phyloP scores from a whole-genome alignment of 2,113 vertebrate species.

The Psettodes erumei region DNA sequence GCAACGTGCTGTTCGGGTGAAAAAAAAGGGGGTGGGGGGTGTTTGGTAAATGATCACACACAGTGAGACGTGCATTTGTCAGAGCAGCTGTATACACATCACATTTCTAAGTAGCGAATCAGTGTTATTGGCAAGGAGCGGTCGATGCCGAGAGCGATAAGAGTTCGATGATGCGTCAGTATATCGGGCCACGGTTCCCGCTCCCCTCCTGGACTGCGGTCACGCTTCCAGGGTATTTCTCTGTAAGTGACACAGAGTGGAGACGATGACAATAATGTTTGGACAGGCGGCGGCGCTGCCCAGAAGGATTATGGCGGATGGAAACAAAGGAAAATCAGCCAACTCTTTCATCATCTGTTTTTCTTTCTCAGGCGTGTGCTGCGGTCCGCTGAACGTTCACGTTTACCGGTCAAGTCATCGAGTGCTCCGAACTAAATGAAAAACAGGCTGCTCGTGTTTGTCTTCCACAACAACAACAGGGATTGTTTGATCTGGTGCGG shows the following conservation, averaged over 20 bases:
- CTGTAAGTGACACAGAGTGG: conserved; percentile 34
- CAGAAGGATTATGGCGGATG: conserved; percentile 9
- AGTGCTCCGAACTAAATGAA: not conserved
- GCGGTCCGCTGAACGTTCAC: not conserved
- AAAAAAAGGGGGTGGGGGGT: conserved; percentile 47
- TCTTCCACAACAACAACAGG: not conserved
- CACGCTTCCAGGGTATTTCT: conserved; percentile 36
- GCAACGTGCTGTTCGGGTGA: conserved; percentile 33
- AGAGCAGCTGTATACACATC: conserved; percentile 46
- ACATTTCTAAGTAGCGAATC: conserved; percentile 41
- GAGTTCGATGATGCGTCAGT: conserved; percentile 17
- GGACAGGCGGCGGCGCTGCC: conserved; percentile 36
- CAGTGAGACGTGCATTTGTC: conserved; percentile 53
- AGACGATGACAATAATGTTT: conserved; percentile 47
- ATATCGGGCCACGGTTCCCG: conserved; percentile 8
- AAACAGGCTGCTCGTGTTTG: not conserved
- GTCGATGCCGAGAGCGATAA: conserved; percentile 5
- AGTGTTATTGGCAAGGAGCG: conserved; percentile 46
- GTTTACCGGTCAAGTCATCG: not conserved
- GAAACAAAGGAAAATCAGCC: conserved; percentile 22
- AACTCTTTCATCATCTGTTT: conserved; percentile 20
- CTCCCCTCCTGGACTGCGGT: conserved; percentile 19
- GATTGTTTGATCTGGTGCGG: not conserved
- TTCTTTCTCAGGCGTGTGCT: conserved; percentile 3
- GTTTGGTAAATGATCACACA: conserved; percentile 39